Evolutionary conservation across 1,140 invertebrate species (phyloP), one percentile per base, ranked within the genome.

Genomic region (Pogonus chalceus): DNA sequence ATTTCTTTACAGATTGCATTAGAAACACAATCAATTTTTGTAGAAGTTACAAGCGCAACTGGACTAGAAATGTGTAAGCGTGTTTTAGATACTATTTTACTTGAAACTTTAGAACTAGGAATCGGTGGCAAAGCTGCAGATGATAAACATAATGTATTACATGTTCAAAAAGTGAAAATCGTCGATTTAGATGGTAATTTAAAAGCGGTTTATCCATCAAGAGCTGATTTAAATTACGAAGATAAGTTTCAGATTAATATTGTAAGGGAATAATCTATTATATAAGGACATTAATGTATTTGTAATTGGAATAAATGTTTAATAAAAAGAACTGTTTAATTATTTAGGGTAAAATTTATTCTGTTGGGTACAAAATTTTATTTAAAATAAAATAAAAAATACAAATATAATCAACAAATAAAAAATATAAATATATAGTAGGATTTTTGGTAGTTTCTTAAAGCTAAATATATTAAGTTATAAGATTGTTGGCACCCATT

Each of bases 31-130:
- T 65, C 75, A n/a, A 79, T 90, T 62, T 70, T 91, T 23, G 67
- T 90, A 21, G 88, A 90, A 71, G 86, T 91, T 22, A 90, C 87
- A 1, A 87, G 87, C 56, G 73, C 79, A 16, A 62, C 70, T n/a
- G 82, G 78, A 2, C 72, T 82, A 39, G 75, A 74, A 26, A 69
- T 77, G 37, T 88, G 86, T 67, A 85, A 82, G 66, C 79, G 78
- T 58, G 80, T 86, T 0, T 70, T 87, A 72, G 81, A 88, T 62
- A 71, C 77, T 51, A 67, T 88, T 12, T 64, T 90, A 2, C 74
- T 77, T 31, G 80, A 82, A 58, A 76, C 80, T 49, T 61, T 88
- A 2, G 60, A 77, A 35, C 71, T 80, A 22, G 77, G 75, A 23
- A 62, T 80, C 2, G 76, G 70, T 1, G 68, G 67, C 35, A 54